A percentile compares a stretch with the other conserved stretches of the same genome.
Conservation (phyloP, 2,888 invertebrate species). For the Coleophora deauratella region DNA sequence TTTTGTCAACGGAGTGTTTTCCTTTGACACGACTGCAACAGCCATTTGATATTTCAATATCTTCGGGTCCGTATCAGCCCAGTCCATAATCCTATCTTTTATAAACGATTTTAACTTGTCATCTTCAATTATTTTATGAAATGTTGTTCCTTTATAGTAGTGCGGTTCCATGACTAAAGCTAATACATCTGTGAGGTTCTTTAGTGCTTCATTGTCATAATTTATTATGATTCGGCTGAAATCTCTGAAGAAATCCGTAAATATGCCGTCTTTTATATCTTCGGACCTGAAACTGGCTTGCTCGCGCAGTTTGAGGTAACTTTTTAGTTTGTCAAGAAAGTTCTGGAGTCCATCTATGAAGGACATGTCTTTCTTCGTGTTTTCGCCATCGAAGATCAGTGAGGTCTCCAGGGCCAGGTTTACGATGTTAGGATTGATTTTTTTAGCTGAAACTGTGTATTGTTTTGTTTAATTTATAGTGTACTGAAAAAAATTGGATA, state of each 20-base stretch:
- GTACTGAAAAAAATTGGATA: background rate
- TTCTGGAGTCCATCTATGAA: background rate
- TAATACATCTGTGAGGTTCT: background rate
- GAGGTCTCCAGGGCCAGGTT: constrained; percentile 9
- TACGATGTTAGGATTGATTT: background rate
- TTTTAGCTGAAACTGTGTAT: background rate
- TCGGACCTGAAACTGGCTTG: background rate
- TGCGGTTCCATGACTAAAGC: background rate
- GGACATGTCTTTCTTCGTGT: background rate
- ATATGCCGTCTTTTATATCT: background rate
- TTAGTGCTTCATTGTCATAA: background rate
- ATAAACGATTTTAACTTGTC: constrained; percentile 1
- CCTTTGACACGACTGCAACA: background rate
- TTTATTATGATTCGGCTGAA: background rate
- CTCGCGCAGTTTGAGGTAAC: background rate
- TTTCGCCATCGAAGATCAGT: constrained; percentile 7
- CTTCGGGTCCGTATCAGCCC: background rate
- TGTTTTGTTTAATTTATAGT: background rate
- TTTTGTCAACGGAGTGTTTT: background rate
- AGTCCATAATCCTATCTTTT: background rate
- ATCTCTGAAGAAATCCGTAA: background rate
- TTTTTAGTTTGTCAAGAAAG: constrained; percentile 1
- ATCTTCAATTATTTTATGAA: constrained; percentile 3
- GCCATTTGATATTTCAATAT: background rate
- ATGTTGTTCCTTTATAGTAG: background rate